Evolutionary conservation across 2,888 invertebrate species (phyloP), one percentile per base, ranked within the genome.

Genomic region (Apotomis betuletana): DNA sequence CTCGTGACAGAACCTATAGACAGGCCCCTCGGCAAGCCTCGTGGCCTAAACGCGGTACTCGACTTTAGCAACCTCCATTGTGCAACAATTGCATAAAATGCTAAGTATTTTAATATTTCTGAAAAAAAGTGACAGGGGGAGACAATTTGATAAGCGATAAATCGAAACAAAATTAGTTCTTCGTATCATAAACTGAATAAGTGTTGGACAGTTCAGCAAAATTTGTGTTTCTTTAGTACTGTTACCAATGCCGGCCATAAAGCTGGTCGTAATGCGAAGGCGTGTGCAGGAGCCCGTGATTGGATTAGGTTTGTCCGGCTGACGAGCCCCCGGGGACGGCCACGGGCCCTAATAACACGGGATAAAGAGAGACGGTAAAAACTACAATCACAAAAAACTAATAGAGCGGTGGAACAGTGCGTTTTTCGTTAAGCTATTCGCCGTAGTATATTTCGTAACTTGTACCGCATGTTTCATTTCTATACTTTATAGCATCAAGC

Each of bases 281-380:
- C 88, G 89, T 88, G 88, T 81, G 83, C 82, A 83, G 83, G 84
- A 83, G 82, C 77, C 84, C 80, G 94, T 95, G 95, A 95, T 95
- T 95, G 95, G 95, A 95, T 95, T 95, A 95, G 94, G 94, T 94
- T 84, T 84, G 87, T 85, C 85, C 90, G 89, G 88, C 88, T 94
- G 94, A 95, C 94, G 95, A 95, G 95, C 89, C 94, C 91, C 95
- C 77, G 76, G 94, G 94, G 95, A 94, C 81, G 75, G 88, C 87
- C 83, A 80, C 84, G 88, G 89, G 82, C 83, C 80, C 88, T 88
- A 85, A 88, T 88, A 87, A 85, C 85, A 86, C 86, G 82, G 85
- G 85, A 87, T 85, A 87, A 87, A 88, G 85, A 80, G 80, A 77
- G 80, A 78, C 80, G 85, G 79, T 84, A 84, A 81, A 81, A 78